Base-by-base conservation (phyloP, 2,888 invertebrate genomes). In the Conops quadrifasciatus region DNA sequence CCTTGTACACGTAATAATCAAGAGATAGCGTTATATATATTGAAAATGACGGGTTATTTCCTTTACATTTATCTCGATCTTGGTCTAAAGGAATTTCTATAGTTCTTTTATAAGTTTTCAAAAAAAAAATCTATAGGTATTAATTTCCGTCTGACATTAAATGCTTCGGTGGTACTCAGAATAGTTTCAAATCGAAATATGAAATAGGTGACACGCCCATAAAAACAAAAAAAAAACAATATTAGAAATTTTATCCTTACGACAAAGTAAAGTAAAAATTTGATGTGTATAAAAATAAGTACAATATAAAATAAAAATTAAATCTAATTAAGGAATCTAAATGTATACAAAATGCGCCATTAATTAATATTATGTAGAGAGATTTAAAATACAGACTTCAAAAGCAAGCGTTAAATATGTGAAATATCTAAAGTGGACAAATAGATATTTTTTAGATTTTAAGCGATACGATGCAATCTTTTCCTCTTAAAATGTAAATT, bases 211-310 rank as follows among this genome's bases (percentile, higher is more conserved):
- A 60, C 16, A 68, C 51, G 47, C 49, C 45, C 49, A 26, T 47
- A 60, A 47, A 60, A 21, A 68, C 2, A 16, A 24, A 58, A 26
- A 26, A 58, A 58, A 15, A 58, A 7, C 9, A 36, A 7, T 36
- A 58, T 58, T 67, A 58, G 60, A 67, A 59, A 68, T 60, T 60
- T 60, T 68, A 68, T 47, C 60, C 74, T 72, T 73, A 73, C 69
- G 58, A 59, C 69, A 71, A 70, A 36, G 67, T n/a, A 71, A 69
- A 68, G 28, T 64, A 64, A 70, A 72, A 71, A 74, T 70, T 72
- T 71, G 73, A 73, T 74, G 72, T 64, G 73, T 74, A 73, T 66
- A 67, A 58, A 74, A 67, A 53, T 51, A 56, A 66, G 53, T 67
- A 73, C 9, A 67, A 70, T 59, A 69, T 24, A 72, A 28, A 28